Evolutionary conservation across 2,888 invertebrate species (phyloP).

Genomic region (Phengaris alcon): DNA sequence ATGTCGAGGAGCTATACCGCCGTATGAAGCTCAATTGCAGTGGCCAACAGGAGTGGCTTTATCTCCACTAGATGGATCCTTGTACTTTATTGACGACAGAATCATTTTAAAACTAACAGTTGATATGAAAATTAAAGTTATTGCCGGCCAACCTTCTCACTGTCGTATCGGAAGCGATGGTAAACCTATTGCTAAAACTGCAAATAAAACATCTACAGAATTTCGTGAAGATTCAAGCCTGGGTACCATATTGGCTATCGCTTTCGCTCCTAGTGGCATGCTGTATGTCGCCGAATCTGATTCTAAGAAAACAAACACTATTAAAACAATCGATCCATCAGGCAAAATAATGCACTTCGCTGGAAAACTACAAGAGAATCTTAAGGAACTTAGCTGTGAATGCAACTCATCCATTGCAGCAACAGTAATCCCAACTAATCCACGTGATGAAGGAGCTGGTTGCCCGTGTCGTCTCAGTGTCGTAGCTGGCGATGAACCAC

Average conservation of each 20-base stretch:
- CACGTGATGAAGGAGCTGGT: slow-evolving; percentile 67
- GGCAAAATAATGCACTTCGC: slow-evolving; percentile 95
- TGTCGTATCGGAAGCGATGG: slow-evolving; percentile 84
- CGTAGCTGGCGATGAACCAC: slow-evolving; percentile 81
- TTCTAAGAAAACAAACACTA: slow-evolving; percentile 89
- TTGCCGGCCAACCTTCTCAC: slow-evolving; percentile 96
- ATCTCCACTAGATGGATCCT: slow-evolving; percentile 94
- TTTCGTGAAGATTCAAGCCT: slow-evolving; percentile 84
- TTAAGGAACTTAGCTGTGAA: slow-evolving; percentile 78
- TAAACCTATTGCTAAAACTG: slow-evolving; percentile 60
- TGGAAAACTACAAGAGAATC: slow-evolving; percentile 86
- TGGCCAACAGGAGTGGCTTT: slow-evolving; percentile 99
- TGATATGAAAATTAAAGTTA: slow-evolving; percentile 94
- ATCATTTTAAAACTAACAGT: slow-evolving; percentile 94
- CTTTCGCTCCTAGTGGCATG: slow-evolving; percentile 94
- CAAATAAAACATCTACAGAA: slow-evolving; percentile 71
- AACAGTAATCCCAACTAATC: slow-evolving; percentile 64
- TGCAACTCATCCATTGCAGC: slow-evolving; percentile 79
- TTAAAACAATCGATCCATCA: slow-evolving; percentile 91
- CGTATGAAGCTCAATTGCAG: slow-evolving; percentile 93
- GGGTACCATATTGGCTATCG: slow-evolving; percentile 92
- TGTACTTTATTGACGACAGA: slow-evolving; percentile 97
- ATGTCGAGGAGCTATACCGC: slow-evolving; percentile 91
- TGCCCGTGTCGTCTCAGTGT: slow-evolving; percentile 75
- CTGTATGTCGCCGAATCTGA: slow-evolving; percentile 96